Evolutionary conservation across 2,113 vertebrate species (phyloP).

Genomic region (Poecilia latipinna): DNA sequence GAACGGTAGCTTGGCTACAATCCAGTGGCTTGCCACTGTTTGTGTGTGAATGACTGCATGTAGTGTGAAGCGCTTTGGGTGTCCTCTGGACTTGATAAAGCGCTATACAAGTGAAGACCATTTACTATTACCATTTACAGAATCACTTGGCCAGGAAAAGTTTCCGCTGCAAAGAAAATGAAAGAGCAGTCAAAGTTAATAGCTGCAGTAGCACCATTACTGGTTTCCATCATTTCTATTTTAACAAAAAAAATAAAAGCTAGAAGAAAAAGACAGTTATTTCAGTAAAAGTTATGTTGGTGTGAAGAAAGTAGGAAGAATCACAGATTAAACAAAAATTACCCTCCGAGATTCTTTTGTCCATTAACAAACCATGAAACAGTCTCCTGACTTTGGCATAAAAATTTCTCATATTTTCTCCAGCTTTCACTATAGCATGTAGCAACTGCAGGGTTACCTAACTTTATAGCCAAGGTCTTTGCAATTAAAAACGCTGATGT

Average conservation of each 20-base stretch:
- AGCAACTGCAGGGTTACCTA: constrained; percentile 9
- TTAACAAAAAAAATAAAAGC: background rate
- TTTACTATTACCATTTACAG: background rate
- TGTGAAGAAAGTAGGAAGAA: too few relatives aligned
- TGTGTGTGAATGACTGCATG: too few relatives aligned
- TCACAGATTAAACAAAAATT: too few relatives aligned
- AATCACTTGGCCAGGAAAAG: background rate
- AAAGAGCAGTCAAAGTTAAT: background rate
- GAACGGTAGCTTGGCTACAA: too few relatives aligned
- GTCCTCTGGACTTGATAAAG: too few relatives aligned
- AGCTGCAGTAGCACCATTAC: background rate
- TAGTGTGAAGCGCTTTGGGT: too few relatives aligned
- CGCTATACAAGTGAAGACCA: too few relatives aligned
- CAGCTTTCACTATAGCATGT: constrained; percentile 11
- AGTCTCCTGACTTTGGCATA: background rate
- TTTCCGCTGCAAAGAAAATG: background rate
- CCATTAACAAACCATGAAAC: background rate
- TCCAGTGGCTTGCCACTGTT: too few relatives aligned
- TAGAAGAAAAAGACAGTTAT: background rate
- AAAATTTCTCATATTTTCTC: background rate
- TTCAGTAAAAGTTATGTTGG: too few relatives aligned
- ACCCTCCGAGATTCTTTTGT: background rate
- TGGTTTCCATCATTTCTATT: background rate
- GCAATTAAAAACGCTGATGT: constrained; percentile 27
- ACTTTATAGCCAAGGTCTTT: constrained; percentile 30